phyloP scores from a whole-genome alignment of 1,140 invertebrate species.

The Brachionus rubens region DNA sequence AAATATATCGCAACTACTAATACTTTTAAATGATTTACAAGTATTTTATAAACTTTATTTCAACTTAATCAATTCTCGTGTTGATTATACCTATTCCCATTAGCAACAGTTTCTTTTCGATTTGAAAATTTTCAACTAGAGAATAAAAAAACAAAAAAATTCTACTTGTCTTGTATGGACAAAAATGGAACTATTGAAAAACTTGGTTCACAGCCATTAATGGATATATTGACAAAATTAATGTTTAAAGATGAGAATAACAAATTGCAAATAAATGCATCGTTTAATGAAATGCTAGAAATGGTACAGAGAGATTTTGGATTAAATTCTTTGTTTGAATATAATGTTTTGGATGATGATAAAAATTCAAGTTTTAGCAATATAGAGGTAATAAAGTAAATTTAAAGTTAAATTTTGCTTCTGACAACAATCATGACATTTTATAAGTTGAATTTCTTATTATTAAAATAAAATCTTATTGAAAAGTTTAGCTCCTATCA shows the following conservation, averaged over 20 bases:
- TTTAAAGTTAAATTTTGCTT: constrained; percentile 51
- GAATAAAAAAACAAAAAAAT: constrained; percentile 82
- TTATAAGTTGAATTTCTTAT: neutral
- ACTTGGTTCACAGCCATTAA: constrained; percentile 73
- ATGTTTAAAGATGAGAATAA: constrained; percentile 15
- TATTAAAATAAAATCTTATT: no score
- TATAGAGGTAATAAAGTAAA: constrained; percentile 78
- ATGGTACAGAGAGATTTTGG: constrained; percentile 60
- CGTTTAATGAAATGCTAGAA: constrained; percentile 27
- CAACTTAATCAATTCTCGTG: no score
- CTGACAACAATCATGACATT: no score
- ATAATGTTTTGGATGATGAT: constrained; percentile 87
- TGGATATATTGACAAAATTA: constrained; percentile 9
- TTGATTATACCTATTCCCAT: no score
- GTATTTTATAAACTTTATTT: no score
- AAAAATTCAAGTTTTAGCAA: constrained; percentile 81
- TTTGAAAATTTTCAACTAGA: no score
- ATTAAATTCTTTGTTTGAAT: constrained; percentile 69
- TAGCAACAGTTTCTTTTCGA: no score
- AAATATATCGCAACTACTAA: no score
- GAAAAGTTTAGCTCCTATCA: no score
- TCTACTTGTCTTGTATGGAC: constrained; percentile 89
- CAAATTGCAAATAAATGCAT: neutral
- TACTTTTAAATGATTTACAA: no score
- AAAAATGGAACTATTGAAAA: constrained; percentile 82